These are phyloP conservation scores for Gulo gulo DNA, from an alignment of 2,113 vertebrate genomes.

Conservation along the genomic window DNA sequence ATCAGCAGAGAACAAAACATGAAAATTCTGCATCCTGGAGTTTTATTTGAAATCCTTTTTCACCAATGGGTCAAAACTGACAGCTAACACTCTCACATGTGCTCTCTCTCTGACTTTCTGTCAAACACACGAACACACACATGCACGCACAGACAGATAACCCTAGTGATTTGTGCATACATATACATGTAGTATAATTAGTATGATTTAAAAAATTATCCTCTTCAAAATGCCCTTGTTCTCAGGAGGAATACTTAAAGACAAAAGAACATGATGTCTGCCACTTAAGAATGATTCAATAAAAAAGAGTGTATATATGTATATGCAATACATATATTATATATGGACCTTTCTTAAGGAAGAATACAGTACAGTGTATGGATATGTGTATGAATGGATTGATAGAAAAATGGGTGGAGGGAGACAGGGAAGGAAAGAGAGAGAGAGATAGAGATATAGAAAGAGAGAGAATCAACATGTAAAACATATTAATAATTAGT, in stretches of 20 bases:
- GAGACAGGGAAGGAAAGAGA: background rate
- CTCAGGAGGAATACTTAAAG: background rate
- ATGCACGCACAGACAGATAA: background rate
- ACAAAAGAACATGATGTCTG: background rate
- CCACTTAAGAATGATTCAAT: background rate
- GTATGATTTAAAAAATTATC: background rate
- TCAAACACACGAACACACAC: background rate
- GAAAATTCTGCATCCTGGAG: background rate
- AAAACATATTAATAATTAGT: background rate
- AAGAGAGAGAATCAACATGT: background rate
- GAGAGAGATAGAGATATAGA: background rate
- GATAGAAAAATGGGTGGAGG: background rate
- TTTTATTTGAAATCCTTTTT: slow-evolving; percentile 17
- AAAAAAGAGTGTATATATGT: background rate
- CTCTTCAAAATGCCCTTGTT: background rate
- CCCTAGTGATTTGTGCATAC: background rate
- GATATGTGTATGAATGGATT: background rate
- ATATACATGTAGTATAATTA: background rate
- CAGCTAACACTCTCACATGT: background rate
- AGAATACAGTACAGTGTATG: background rate
- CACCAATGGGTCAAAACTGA: background rate
- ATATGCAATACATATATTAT: background rate
- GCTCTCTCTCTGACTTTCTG: background rate
- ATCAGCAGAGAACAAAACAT: background rate
- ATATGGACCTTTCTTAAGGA: background rate